Evolutionary conservation across 2,113 vertebrate genomes (phyloP), one percentile per base, ranked within the genome.

Genomic region (Recurvirostra avosetta): DNA sequence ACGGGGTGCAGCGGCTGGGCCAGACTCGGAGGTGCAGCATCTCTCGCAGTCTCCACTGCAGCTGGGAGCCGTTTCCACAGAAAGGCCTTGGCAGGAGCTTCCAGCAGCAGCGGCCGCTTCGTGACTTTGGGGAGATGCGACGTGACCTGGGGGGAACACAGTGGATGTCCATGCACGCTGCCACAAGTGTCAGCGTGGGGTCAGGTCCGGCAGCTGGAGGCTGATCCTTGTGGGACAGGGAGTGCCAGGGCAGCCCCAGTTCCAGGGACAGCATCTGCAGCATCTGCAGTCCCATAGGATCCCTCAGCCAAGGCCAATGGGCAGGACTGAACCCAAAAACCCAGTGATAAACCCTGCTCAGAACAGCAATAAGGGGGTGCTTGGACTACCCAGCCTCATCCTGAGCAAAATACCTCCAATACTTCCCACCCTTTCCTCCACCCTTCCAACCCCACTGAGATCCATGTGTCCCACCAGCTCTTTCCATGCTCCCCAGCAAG

Each of bases 121-220:
- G 63, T 97, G 53, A 98, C 90, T 92, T 98, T 98, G 22, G 96
- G 97, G 66, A 98, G 65, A 50, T 83, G 93, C 3, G 97, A 95
- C 30, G 95, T 94, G 45, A 98, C 92, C 98, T 99, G 96, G 26
- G 34, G 56, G 23, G 16, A 65, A 65, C 1, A 67, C 29, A 36
- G 32, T 0, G 2, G 70, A 36, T 2, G 1, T 47, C 47, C 38
- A 7, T 4, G 10, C 21, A 26, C 1, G 3, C 27, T 45, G 52
- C 34, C 63, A 67, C 0, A 2, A 30, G n/a, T 5, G 22, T 15
- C 23, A 23, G 27, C 3, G 0, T 15, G 20, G 21, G 38, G 45
- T 73, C 1, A 1, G 25, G n/a, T 23, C 38, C 2, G 2, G 8
- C 1, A 3, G 43, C n/a, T 38, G 59, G 67, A 53, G 40, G 29